Conservation (phyloP, 2,113 vertebrate species). For the Taurulus bubalis region DNA sequence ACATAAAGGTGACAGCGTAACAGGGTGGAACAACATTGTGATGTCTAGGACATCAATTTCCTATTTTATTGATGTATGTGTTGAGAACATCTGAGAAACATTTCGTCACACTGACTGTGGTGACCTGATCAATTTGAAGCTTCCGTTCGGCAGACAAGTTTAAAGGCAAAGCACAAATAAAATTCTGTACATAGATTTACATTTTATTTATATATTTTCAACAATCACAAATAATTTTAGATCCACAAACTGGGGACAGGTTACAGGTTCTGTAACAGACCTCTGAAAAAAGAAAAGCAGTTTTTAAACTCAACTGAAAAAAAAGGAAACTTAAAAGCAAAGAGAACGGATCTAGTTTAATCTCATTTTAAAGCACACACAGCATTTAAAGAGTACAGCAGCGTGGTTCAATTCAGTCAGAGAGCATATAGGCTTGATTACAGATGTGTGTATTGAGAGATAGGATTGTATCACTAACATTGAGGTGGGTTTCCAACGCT, state of each 20-base stretch:
- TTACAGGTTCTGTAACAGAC: conserved; percentile 67
- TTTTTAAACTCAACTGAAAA: conserved; percentile 26
- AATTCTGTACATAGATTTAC: conserved; percentile 69
- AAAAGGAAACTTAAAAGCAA: conserved; percentile 57
- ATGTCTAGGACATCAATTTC: not conserved
- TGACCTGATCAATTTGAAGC: not conserved
- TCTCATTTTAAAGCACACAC: conserved; percentile 54
- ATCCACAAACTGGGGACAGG: conserved; percentile 52
- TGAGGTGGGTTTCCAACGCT: conserved; percentile 24
- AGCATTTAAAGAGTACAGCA: conserved; percentile 59
- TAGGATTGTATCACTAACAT: conserved; percentile 48
- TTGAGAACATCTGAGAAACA: not conserved
- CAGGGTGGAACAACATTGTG: conserved; percentile 5
- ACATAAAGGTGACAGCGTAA: conserved; percentile 31
- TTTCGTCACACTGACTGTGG: not conserved
- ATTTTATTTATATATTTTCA: conserved; percentile 82
- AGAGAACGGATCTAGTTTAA: conserved; percentile 62
- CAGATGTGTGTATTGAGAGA: conserved; percentile 44
- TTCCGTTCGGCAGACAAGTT: not conserved
- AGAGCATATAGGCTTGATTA: conserved; percentile 41
- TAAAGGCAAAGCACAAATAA: conserved; percentile 1
- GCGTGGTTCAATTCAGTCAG: conserved; percentile 53
- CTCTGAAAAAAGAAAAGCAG: conserved; percentile 48
- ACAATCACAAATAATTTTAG: conserved; percentile 74
- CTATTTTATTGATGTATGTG: not conserved